Evolutionary conservation across 2,797 vertebrate species (phyloP).

Genomic region (Pipistrellus pipistrellus): DNA sequence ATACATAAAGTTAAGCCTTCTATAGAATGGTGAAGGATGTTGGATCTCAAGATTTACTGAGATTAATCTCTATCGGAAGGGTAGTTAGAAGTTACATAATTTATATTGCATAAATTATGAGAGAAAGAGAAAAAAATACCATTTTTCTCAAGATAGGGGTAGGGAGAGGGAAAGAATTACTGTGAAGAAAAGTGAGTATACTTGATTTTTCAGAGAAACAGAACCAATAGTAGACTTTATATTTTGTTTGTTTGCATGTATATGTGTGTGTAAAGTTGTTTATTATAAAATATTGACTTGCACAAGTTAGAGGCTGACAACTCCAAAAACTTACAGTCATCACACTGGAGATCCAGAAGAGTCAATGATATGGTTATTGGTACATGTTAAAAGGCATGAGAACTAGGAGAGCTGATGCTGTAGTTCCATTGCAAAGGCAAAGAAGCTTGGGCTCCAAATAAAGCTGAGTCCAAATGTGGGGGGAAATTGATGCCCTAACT

Average conservation of each 20-base stretch:
- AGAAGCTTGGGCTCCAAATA: not conserved
- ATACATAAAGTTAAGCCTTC: not conserved
- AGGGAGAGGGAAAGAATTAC: not conserved
- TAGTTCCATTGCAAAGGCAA: not conserved
- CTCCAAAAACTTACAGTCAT: not conserved
- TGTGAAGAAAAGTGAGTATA: slow-evolving; percentile 19
- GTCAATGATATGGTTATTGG: not conserved
- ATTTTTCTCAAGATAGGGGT: not conserved
- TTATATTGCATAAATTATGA: not conserved
- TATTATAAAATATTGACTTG: not conserved
- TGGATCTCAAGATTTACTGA: not conserved
- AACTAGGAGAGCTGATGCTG: not conserved
- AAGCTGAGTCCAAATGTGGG: not conserved
- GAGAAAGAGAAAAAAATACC: not conserved
- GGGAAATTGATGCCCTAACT: not conserved
- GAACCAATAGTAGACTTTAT: not conserved
- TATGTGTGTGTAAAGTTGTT: not conserved
- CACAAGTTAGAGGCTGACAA: not conserved
- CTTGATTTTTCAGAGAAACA: not conserved
- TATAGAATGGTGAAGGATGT: not conserved
- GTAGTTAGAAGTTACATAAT: not conserved
- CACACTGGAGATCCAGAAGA: not conserved
- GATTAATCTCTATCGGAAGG: not conserved
- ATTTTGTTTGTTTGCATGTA: not conserved
- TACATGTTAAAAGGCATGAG: not conserved